Evolutionary conservation across 1,140 invertebrate genomes (phyloP).

Genomic region (Zaprionus africanus): DNA sequence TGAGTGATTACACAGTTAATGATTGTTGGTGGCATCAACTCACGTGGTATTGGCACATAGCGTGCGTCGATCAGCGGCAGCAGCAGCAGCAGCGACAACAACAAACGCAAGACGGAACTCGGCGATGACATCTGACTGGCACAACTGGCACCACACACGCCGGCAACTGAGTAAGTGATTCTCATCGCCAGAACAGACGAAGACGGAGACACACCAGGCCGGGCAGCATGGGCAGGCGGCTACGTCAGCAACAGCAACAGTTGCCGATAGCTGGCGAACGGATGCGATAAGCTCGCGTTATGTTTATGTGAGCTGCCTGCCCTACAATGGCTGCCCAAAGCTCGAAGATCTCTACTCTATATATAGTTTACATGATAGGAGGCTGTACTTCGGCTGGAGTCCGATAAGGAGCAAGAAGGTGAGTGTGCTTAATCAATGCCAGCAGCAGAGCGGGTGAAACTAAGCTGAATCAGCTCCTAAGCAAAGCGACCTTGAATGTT

Average conservation of each 20-base stretch:
- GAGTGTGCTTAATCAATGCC: not conserved
- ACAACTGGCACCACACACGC: conserved; percentile 26
- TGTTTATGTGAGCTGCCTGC: not conserved
- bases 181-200: conserved; percentile 11
- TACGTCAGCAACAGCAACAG: conserved; percentile 1
- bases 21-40: conserved; percentile 30
- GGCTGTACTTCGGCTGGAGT: not conserved
- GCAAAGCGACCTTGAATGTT: not conserved
- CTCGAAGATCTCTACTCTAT: not conserved
- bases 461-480: not conserved
- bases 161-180: conserved; percentile 58
- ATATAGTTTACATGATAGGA: not conserved
- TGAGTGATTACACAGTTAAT: not conserved
- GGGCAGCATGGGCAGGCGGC: not conserved
- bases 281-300: conserved; percentile 36
- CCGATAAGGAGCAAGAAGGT: not conserved
- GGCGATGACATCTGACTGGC: conserved; percentile 54
- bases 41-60: conserved; percentile 55
- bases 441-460: not conserved
- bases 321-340: conserved; percentile 10
- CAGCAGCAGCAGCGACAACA: conserved; percentile 45
- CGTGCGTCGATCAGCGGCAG: conserved; percentile 39
- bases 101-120: conserved; percentile 36
- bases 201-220: not conserved
- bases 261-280: conserved; percentile 20